Conservation (phyloP, 2,797 vertebrate genomes). For the Neosilurus mollespiculum region DNA sequence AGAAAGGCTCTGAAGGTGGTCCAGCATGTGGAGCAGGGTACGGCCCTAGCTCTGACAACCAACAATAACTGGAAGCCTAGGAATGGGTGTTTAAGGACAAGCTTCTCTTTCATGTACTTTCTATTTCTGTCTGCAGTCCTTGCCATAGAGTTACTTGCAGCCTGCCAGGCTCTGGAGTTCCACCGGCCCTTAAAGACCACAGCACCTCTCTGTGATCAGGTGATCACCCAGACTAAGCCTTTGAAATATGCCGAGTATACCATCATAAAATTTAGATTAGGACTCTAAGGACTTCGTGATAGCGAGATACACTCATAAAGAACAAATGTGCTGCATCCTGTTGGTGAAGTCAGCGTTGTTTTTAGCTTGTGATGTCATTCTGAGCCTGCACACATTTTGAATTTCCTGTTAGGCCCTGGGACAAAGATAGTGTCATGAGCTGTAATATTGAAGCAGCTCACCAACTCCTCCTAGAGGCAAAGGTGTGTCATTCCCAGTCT, state of each 20-base stretch:
- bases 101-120: not conserved
- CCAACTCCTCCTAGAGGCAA: conserved; percentile 87
- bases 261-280: not conserved
- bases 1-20: conserved; percentile 92
- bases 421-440: conserved; percentile 96
- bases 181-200: conserved; percentile 92
- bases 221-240: conserved; percentile 62
- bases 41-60: not conserved
- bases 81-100: not conserved
- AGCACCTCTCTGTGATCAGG: conserved; percentile 89
- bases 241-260: too few relatives aligned
- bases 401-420: conserved; percentile 82
- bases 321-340: conserved; percentile 7
- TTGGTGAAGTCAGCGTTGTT: not conserved
- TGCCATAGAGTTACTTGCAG: conserved; percentile 89
- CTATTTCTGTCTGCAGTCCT: conserved; percentile 74
- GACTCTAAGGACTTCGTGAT: not conserved
- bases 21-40: conserved; percentile 95
- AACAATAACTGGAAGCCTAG: not conserved
- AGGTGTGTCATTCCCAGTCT: conserved; percentile 68
- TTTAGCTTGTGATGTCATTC: not conserved
- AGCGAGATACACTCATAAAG: not conserved
- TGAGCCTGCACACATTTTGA: not conserved
- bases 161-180: conserved; percentile 98
- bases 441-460: conserved; percentile 90